Evolutionary conservation across 2,113 vertebrate genomes (phyloP), one percentile per base, ranked within the genome.

Genomic region (Puma concolor): DNA sequence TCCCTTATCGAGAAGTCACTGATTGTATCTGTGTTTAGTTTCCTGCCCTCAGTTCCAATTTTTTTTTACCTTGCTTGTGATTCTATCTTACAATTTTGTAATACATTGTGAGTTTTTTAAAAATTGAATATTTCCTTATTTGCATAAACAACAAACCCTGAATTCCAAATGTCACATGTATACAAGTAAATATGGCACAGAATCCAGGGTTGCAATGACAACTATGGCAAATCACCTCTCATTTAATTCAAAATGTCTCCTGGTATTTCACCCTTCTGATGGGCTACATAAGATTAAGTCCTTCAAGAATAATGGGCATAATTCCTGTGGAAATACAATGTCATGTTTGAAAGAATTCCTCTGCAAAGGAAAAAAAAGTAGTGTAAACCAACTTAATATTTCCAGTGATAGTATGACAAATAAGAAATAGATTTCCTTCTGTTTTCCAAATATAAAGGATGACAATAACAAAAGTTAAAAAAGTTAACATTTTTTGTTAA

Each of bases 151-250:
- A 16, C 5, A 93, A 77, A 48, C 11, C 9, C 11, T 5, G 63
- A 96, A 88, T 84, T 76, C 5, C 17, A 64, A 88, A 87, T 91
- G 11, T 52, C 29, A 48, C 31, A 72, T 14, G 5, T 91, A 41
- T 69, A 87, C 64, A 71, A 94, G 31, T 83, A 96, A 97, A 76
- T 52, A 41, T 66, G 5, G 41, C 21, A 92, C 16, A 88, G 36
- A 87, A 81, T 87, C 17, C 19, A 94, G 3, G 31, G 10, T 79
- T 66, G 3, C 3, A 82, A 27, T 80, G 29, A 63, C 38, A 83
- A 54, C 19, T 81, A 44, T 80, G 21, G 14, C 41, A 93, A 96
- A 82, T 7, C 8, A 77, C 5, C 4, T 91, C n/a, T 86, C 6
- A 50, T 74, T 95, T 50, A 80, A 88, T 80, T 93, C 21, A 76